Evolutionary conservation across 1,140 invertebrate species (phyloP), one percentile per base, ranked within the genome.

Genomic region (Drosophila mauritiana): DNA sequence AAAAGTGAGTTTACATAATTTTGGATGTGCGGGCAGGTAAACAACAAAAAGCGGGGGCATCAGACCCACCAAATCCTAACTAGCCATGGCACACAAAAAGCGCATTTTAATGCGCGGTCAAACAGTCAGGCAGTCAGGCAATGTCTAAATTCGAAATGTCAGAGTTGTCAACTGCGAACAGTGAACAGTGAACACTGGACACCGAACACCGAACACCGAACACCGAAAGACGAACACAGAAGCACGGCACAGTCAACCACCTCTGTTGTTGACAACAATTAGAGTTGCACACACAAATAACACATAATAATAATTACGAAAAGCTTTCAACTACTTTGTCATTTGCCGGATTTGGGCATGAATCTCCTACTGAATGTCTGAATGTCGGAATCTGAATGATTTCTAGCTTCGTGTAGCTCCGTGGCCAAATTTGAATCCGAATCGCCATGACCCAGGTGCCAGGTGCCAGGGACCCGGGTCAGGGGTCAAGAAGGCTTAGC

Each of bases 131-230:
- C 55, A 52, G 69, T 70, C 40, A 59, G 55, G 51, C 70, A 78
- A 85, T 85, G 83, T 86, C 83, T 86, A 86, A 83, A 86, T 86
- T 88, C 78, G 84, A 86, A 86, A 86, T 86, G 83, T 86, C 83
- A 86, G 84, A 79, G 56, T 83, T 86, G 83, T 86, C 83, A 86
- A 73, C 75, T 42, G 61, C 77, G 75, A 88, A 79, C 78, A 68
- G 25, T 22, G 46, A 53, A 51, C 37, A 46, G 25, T 25, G 55
- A 52, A 40, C 45, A 45, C n/a, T 45, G 42, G 46, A 31, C 31
- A 31, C 31, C 31, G 1, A 10, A 31, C 31, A 31, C 0, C 31
- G 31, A 8, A 10, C 31, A 31, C 31, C 31, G 1, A 10, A 31
- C 31, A 31, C 0, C 31, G 31, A 8, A 10, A 31, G 27, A 45